Evolutionary conservation across 2,113 vertebrate genomes (phyloP), one percentile per base, ranked within the genome.

Genomic region (Triplophysa tibetana): DNA sequence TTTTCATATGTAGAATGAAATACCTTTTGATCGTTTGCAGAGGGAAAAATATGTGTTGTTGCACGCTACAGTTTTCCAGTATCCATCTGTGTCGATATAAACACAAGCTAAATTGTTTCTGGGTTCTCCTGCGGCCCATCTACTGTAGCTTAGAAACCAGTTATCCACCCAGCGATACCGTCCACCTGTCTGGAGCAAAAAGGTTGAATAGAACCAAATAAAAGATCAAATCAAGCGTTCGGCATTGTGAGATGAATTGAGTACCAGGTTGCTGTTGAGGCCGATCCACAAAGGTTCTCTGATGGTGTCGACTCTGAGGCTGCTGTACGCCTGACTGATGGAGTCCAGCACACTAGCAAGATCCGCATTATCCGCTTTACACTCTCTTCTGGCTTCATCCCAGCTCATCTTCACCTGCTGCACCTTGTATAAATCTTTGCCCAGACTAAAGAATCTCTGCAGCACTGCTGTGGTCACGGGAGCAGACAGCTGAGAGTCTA

Each of bases 221-320:
- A 1, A 11, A 45, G 43, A 45, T 45, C 11, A 45, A 45, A 33
- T 33, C 33, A 33, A 33, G 33, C 33, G 33, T 33, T 4, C 4
- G 0, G 33, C 4, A 33, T 7, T 1, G 33, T 45, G 43, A 45
- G 8, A 45, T 45, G 43, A 12, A 10, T 29, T 45, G 3, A 50
- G 92, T 94, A 98, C 98, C 96, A 94, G 82, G 74, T 98, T 98
- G 87, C 90, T 97, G 89, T 98, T 98, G 65, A 99, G 93, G 21
- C 95, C 97, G 7, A 99, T 95, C 98, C 98, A 99, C 16, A 94
- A 0, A 1, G 95, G 94, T 38, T 93, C 91, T 2, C 91, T 92
- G 79, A 91, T 58, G 13, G 90, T 93, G 54, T 88, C 52, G n/a
- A 93, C 84, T 41, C 88, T 90, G 50, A 98, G 86, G 82, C 86